phyloP scores from a whole-genome alignment of 2,113 vertebrate species.

The Marmota flaviventris region DNA sequence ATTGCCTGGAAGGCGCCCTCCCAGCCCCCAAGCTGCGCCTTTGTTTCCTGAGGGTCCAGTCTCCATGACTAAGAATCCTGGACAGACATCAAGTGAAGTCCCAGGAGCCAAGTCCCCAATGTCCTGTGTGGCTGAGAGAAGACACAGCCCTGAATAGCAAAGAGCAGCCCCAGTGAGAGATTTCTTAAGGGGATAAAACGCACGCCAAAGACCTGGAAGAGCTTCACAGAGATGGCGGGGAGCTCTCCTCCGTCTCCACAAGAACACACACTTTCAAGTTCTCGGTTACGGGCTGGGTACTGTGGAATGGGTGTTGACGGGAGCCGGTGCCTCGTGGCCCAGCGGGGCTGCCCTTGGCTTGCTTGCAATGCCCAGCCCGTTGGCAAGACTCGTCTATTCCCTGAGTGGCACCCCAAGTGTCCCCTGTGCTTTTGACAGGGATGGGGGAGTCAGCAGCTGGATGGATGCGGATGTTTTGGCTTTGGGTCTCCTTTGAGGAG shows the following conservation, averaged over 20 bases:
- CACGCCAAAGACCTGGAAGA: not conserved
- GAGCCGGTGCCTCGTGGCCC: not conserved
- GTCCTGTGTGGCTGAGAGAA: fast-evolving
- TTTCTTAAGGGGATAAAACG: not conserved
- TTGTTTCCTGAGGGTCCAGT: not conserved
- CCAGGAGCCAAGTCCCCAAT: not conserved
- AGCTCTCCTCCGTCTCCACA: fast-evolving
- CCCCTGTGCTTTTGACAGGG: not conserved
- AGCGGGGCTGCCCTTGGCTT: not conserved
- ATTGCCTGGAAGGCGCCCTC: not conserved
- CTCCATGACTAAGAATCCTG: not conserved
- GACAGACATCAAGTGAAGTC: not conserved
- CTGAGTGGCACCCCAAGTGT: fast-evolving
- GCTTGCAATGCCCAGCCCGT: fast-evolving
- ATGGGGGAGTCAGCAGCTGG: fast-evolving
- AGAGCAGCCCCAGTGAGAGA: not conserved
- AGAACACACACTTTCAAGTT: fast-evolving
- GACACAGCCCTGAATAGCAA: not conserved
- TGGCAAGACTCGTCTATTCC: fast-evolving
- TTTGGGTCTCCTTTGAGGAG: conserved; percentile 8
- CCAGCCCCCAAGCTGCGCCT: not conserved
- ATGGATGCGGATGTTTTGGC: not conserved
- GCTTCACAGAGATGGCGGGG: not conserved
- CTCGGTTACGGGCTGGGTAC: fast-evolving
- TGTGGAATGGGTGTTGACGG: fast-evolving